Percentiles rank a stretch among this genome's conserved stretches.
phyloP scores from a whole-genome alignment of 2,797 vertebrate species.

The Myotis planiceps region DNA sequence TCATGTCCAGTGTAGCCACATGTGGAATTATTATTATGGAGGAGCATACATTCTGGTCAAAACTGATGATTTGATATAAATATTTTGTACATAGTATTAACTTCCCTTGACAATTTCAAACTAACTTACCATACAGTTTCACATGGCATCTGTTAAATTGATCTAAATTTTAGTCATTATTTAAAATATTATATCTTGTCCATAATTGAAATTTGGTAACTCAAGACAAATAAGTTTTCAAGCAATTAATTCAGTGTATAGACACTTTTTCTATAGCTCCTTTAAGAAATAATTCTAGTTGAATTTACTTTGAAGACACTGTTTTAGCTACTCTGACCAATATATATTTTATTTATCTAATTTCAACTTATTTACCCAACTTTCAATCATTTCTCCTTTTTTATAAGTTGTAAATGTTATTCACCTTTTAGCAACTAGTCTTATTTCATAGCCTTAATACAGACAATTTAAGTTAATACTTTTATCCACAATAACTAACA shows the following conservation, averaged over 20 bases:
- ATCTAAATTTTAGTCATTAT: conserved; percentile 3
- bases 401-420: neutral
- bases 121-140: neutral
- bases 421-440: neutral
- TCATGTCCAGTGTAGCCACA: neutral
- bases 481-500: conserved; percentile 20
- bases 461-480: conserved; percentile 13
- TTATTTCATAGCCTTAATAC: neutral
- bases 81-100: neutral
- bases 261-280: neutral
- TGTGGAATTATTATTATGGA: neutral
- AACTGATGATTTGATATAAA: neutral
- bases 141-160: neutral
- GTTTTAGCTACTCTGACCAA: neutral
- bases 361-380: conserved; percentile 23
- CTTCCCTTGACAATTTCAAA: neutral
- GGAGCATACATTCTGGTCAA: neutral
- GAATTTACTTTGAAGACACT: neutral
- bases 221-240: neutral
- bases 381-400: neutral
- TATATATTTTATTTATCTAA: neutral
- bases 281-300: conserved; percentile 7
- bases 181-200: neutral
- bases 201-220: neutral
- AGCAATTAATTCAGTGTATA: neutral